These are phyloP conservation scores for Leptinotarsa undecemlineata DNA, from an alignment of 1,140 invertebrate genomes.

Conservation along the genomic window DNA sequence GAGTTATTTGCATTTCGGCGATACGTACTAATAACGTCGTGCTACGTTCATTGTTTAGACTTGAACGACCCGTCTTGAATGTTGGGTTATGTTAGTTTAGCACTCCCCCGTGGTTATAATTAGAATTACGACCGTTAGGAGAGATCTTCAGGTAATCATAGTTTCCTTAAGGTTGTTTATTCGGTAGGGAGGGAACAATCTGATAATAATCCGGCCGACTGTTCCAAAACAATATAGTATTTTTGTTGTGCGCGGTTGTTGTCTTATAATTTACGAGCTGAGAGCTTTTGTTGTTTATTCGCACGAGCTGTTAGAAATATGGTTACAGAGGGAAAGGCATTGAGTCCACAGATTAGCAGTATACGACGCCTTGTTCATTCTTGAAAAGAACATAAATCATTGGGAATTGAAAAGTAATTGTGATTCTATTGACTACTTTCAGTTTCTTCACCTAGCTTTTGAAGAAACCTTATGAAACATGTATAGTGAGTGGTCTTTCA, in stretches of 20 bases:
- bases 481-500: no score
- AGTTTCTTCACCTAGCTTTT: no score
- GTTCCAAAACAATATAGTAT: conserved; percentile 19
- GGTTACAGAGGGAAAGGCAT: neutral
- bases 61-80: conserved; percentile 29
- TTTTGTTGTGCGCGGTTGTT: conserved; percentile 19
- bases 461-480: no score
- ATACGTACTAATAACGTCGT: conserved; percentile 39
- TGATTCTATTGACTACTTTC: no score
- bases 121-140: conserved; percentile 42
- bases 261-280: conserved; percentile 20
- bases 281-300: neutral
- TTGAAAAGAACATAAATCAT: neutral
- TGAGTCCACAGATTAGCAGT: no score
- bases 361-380: no score
- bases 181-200: conserved; percentile 17
- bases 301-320: neutral
- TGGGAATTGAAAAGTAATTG: neutral
- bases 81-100: conserved; percentile 42
- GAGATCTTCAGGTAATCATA: conserved; percentile 44
- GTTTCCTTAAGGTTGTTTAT: conserved; percentile 44
- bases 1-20: conserved; percentile 41
- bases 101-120: conserved; percentile 39
- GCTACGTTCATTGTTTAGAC: conserved; percentile 40
- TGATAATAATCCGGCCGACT: conserved; percentile 20